phyloP scores from a whole-genome alignment of 2,888 invertebrate species.

The Toxonevra muliebris region DNA sequence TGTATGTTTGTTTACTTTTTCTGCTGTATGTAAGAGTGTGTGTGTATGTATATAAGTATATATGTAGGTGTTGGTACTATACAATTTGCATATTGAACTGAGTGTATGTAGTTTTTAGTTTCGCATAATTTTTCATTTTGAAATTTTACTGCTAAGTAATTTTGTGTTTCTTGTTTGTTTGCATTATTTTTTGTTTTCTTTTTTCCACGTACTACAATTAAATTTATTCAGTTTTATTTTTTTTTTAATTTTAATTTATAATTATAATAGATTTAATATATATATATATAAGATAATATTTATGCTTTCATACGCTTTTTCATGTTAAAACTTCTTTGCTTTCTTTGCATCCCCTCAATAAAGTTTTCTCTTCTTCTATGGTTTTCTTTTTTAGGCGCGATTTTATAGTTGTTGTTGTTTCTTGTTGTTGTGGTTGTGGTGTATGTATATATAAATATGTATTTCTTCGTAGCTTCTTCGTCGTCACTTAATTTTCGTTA shows the following conservation, averaged over 20 bases:
- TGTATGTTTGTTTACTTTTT: slow-evolving; percentile 34
- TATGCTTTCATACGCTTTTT: slow-evolving; percentile 35
- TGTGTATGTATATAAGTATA: background rate
- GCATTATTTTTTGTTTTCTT: slow-evolving; percentile 28
- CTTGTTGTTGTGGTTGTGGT: slow-evolving; percentile 9
- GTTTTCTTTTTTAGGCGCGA: slow-evolving; percentile 10
- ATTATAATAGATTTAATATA: slow-evolving; percentile 30
- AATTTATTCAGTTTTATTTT: slow-evolving; percentile 34
- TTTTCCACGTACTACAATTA: slow-evolving; percentile 32
- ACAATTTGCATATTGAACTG: slow-evolving; percentile 14
- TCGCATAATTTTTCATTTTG: slow-evolving; percentile 6
- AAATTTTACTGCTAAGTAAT: slow-evolving; percentile 21
- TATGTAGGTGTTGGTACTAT: slow-evolving; percentile 1
- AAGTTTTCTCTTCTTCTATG: background rate
- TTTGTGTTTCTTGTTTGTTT: slow-evolving; percentile 26
- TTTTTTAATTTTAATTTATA: slow-evolving; percentile 28
- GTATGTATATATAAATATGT: slow-evolving; percentile 3
- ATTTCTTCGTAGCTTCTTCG: slow-evolving; percentile 14
- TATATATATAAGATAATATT: slow-evolving; percentile 36
- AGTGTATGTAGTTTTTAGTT: slow-evolving; percentile 15
- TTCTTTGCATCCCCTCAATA: background rate
- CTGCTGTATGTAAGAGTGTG: slow-evolving; percentile 1
- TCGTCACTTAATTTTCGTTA: slow-evolving; percentile 21
- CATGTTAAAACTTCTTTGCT: slow-evolving; percentile 1
- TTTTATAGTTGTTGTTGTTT: slow-evolving; percentile 23